Conservation (phyloP, 1,140 invertebrate genomes). For the Drosophila eugracilis region DNA sequence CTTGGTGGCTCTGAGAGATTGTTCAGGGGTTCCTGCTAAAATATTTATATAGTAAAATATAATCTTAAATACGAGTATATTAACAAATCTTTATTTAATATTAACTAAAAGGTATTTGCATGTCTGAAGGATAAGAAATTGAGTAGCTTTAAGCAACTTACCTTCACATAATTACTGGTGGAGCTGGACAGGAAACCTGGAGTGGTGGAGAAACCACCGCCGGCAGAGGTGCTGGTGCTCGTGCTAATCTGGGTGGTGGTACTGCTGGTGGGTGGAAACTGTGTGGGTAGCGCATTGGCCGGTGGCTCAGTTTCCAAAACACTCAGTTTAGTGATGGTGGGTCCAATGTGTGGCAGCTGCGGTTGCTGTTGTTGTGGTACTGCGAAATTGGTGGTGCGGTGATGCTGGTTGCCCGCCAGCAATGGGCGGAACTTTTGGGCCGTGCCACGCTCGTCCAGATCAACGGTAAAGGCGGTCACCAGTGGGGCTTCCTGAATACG, state of each 20-base stretch:
- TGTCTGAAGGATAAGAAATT: neutral
- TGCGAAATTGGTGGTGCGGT: conserved; percentile 54
- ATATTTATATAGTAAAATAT: neutral
- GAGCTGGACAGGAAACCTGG: conserved; percentile 59
- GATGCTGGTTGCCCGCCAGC: conserved; percentile 76
- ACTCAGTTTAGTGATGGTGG: conserved; percentile 78
- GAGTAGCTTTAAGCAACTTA: conserved; percentile 12
- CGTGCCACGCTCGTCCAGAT: conserved; percentile 90
- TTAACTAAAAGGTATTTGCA: neutral
- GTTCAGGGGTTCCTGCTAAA: conserved; percentile 49
- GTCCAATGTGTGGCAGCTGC: conserved; percentile 61
- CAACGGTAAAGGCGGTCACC: conserved; percentile 92
- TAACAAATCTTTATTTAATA: neutral
- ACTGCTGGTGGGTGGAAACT: conserved; percentile 59
- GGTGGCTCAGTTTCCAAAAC: conserved; percentile 66
- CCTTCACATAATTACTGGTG: conserved; percentile 62
- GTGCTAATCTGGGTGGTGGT: conserved; percentile 52
- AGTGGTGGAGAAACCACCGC: conserved; percentile 56
- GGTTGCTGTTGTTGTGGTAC: conserved; percentile 27
- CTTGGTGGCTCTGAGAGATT: conserved; percentile 43
- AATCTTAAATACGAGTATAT: neutral
- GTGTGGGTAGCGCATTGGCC: conserved; percentile 59
- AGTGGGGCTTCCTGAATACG: conserved; percentile 92
- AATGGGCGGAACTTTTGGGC: conserved; percentile 91
- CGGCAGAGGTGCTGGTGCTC: conserved; percentile 29